Percentiles rank a stretch among this genome's conserved stretches.
phyloP scores from a whole-genome alignment of 2,113 vertebrate genomes.

The Onychostoma macrolepis region DNA sequence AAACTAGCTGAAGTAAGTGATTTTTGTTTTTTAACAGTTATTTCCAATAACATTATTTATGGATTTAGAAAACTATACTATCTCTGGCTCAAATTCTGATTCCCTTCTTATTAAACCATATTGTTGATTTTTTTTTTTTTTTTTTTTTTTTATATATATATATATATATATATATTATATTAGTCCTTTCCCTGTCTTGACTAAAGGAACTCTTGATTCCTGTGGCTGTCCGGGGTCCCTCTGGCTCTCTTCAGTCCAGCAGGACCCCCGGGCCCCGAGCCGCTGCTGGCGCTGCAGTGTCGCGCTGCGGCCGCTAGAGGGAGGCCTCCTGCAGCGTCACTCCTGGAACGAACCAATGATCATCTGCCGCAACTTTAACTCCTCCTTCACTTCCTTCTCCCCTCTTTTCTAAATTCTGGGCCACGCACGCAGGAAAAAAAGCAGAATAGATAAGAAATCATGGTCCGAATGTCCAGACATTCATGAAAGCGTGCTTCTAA shows the following conservation, averaged over 20 bases:
- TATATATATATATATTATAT: no score
- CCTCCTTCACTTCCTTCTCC: constrained; percentile 2
- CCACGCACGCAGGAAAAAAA: background rate
- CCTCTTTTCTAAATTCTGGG: background rate
- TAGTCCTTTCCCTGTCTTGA: background rate
- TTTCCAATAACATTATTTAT: background rate
- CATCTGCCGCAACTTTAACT: background rate
- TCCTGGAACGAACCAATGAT: background rate
- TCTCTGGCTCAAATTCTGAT: background rate
- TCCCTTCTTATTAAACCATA: background rate
- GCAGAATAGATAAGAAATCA: background rate
- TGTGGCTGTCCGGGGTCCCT: background rate
- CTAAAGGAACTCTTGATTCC: background rate
- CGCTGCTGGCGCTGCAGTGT: constrained; percentile 58
- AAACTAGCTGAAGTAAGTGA: no score
- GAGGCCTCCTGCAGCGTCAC: constrained; percentile 61
- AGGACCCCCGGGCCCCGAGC: constrained; percentile 75
- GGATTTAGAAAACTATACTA: background rate
- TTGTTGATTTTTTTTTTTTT: no score
- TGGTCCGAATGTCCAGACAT: background rate
- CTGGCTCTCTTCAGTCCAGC: constrained; percentile 72
- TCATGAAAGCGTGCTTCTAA: background rate
- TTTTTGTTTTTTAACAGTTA: no score
- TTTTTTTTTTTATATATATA: no score
- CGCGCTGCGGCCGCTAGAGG: constrained; percentile 66